Percentiles rank a stretch among this genome's conserved stretches.
These are phyloP conservation scores for Numenius phaeopus DNA, from an alignment of 2,797 vertebrate genomes.

Conservation along the genomic window DNA sequence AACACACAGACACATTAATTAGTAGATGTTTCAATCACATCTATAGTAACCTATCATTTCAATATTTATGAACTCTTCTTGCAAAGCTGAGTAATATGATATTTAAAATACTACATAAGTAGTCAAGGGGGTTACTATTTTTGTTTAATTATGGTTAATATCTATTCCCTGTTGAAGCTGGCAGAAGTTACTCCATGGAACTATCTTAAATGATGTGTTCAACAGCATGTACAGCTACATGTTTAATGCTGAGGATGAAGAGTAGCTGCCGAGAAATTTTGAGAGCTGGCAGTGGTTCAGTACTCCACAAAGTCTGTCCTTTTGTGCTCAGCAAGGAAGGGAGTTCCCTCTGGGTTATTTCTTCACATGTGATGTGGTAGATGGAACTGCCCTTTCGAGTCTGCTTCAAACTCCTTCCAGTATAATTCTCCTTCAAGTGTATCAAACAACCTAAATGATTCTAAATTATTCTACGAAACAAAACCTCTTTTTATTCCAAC, in stretches of 20 bases:
- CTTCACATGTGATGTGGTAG: not conserved
- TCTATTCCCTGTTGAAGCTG: not conserved
- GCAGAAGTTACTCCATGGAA: not conserved
- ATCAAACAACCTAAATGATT: not conserved
- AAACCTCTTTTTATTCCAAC: not conserved
- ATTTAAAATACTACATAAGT: not conserved
- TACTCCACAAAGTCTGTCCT: not conserved
- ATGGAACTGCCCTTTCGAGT: not conserved
- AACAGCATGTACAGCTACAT: not conserved
- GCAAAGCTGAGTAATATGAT: not conserved
- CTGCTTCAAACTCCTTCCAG: not conserved
- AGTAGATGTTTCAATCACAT: not conserved
- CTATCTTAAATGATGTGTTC: not conserved
- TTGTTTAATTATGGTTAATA: not conserved
- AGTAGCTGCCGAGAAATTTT: not conserved
- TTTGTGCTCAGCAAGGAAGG: not conserved
- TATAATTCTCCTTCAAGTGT: not conserved
- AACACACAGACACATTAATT: not conserved
- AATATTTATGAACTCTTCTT: not conserved
- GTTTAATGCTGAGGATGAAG: not conserved
- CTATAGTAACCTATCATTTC: not conserved
- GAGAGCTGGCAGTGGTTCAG: not conserved
- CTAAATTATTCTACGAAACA: not conserved
- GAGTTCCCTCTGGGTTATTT: not conserved
- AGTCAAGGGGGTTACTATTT: not conserved